Base-by-base conservation (phyloP, 2,797 vertebrate genomes). In the Parauchenoglanis punctatus region DNA sequence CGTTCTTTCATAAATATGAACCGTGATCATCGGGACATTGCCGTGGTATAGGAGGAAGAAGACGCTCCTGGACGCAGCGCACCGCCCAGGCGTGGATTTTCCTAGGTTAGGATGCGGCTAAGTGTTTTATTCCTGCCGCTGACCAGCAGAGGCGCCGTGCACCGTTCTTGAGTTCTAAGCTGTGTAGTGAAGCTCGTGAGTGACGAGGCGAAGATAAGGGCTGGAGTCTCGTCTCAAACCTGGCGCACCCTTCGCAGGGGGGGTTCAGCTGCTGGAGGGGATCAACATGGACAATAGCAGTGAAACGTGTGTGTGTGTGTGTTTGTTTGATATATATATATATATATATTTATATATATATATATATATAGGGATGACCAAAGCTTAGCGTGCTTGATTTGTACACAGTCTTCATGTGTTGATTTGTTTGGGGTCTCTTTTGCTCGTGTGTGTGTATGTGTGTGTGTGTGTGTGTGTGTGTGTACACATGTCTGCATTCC, bases 261-360 rank as follows among this genome's bases (percentile, higher is more conserved):
- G 80, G 75, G 72, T 0, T 18, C 28, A 6, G 40, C 6, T n/a
- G 84, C 65, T 72, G 68, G 54, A 31, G 49, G 6, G 18, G 83
- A 15, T 84, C 85, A 73, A 75, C 75, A 61, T 49, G 63, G 75
- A 87, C 89, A 83, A 85, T 67, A 49, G 86, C 40, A 58, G 67
- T 81, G 78, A 44, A 73, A 67, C 52, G 86, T 83, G 61, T 6
- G 61, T 76, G 81, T 86, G 84, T 81, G 77, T 35, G 76, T 72
- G 40, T 73, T 40, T 46, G 46, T 3, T 46, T 46, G 46, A 46
- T n/a, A n/a, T n/a, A n/a, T n/a, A n/a, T n/a, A n/a, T n/a, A n/a
- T n/a, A n/a, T n/a, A n/a, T n/a, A n/a, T n/a, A n/a, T n/a, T n/a
- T n/a, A n/a, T n/a, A n/a, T n/a, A 31, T 31, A 31, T 31, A 31